Conservation (phyloP, 2,888 invertebrate species). For the Mesochorus sp. region DNA sequence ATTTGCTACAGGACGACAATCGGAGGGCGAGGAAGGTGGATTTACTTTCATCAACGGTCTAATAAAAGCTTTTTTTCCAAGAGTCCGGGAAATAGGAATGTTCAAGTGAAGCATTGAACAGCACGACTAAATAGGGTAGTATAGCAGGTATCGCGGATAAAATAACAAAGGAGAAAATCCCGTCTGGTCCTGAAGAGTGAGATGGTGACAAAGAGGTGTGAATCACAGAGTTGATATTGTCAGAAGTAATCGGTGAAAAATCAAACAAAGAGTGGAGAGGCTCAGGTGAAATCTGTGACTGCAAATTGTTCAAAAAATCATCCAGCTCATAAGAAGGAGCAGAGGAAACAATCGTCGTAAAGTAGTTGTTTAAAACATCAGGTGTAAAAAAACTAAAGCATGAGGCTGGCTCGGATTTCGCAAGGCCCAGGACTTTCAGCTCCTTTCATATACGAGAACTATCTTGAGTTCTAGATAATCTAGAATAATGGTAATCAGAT, state of each 20-base stretch:
- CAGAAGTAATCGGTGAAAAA: too few species aligned
- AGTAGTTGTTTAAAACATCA: neutral
- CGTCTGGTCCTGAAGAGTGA: too few species aligned
- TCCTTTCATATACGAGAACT: neutral
- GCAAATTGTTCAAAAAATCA: too few species aligned
- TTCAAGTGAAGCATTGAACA: neutral
- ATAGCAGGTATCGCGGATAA: too few species aligned
- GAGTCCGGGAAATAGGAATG: neutral
- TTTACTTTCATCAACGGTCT: neutral
- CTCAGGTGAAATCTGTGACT: too few species aligned
- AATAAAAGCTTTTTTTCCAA: neutral
- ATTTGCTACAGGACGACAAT: slow-evolving; percentile 35
- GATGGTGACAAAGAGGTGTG: too few species aligned
- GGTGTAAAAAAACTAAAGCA: neutral
- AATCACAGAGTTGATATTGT: too few species aligned
- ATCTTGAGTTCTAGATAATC: neutral
- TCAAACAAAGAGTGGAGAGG: too few species aligned
- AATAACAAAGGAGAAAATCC: too few species aligned
- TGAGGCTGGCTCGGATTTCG: neutral
- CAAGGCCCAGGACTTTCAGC: neutral
- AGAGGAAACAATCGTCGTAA: too few species aligned
- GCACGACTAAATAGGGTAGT: too few species aligned
- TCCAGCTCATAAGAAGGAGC: too few species aligned
- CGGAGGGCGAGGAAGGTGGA: neutral
- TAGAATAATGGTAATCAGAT: neutral